Evolutionary conservation across 1,140 invertebrate species (phyloP), one percentile per base, ranked within the genome.

Genomic region (Lepidostoma basale): DNA sequence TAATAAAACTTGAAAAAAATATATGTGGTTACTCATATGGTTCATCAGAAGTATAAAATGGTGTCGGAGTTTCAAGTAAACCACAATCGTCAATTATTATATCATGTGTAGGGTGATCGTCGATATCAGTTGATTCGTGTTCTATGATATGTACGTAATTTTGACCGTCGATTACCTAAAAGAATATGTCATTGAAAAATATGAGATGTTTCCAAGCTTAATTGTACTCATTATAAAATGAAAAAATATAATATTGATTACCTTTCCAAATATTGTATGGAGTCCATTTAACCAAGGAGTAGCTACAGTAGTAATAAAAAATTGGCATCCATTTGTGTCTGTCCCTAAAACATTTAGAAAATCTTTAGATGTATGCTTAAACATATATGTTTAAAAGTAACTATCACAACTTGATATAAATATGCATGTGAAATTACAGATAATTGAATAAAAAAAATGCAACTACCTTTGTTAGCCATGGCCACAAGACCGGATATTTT

Each of bases 191-290:
- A 9, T 47, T 47, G 4, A 20, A 3, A 3, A 47, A 1, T 12
- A 1, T 47, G 12, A 9, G 10, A 23, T 23, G 20, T 18, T 5
- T 47, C 16, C 12, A 23, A 9, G 4, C 2, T 47, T 6, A 14
- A 14, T 16, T 1, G 40, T 47, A 20, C 20, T n/a, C n/a, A n/a
- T n/a, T 47, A 12, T 10, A 14, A 42, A 42, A 42, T 10, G 9
- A 2, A 12, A 2, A 3, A 36, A 36, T 3, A 6, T 36, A 36
- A 36, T 36, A 36, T 9, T 5, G 25, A 12, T 30, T 8, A 96
- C 92, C 83, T 95, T 98, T 74, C 97, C 97, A 82, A 99, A 97
- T 4, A 98, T 91, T 3, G 94, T 93, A 78, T 99, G 96, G 63
- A 91, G 86, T 3, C 92, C 92, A 81, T 98, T 93, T 44, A 99